Evolutionary conservation across 2,113 vertebrate genomes (phyloP).

Genomic region (Corythoichthys haematopterus): DNA sequence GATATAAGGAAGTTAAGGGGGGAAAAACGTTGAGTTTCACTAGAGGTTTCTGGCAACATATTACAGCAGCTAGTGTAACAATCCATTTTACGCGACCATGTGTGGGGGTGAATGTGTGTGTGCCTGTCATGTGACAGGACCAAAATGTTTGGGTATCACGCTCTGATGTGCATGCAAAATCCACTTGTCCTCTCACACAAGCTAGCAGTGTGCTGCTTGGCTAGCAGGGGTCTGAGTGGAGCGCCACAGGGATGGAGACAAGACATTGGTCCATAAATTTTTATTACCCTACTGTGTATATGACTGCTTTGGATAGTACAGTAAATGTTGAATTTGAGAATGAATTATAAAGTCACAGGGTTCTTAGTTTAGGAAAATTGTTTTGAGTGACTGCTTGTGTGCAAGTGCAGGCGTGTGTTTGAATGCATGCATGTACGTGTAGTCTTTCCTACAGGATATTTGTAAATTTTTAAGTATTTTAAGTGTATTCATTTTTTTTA

Average conservation of each 20-base stretch:
- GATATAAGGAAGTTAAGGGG: neutral
- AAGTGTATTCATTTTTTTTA: no score
- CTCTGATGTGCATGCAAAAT: constrained; percentile 71
- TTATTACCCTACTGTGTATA: constrained; percentile 4
- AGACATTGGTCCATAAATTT: constrained; percentile 15
- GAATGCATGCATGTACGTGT: no score
- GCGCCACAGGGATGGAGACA: constrained; percentile 24
- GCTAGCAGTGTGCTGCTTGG: constrained; percentile 52
- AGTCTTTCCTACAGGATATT: no score
- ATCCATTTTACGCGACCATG: constrained; percentile 63
- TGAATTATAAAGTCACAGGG: neutral
- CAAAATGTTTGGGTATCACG: constrained; percentile 65
- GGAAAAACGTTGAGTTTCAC: constrained; percentile 34
- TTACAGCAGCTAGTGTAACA: constrained; percentile 64
- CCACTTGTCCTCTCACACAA: constrained; percentile 68
- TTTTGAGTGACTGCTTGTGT: no score
- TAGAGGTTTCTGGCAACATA: constrained; percentile 56
- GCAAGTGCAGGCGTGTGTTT: no score
- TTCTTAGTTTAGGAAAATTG: no score
- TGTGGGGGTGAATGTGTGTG: constrained; percentile 31
- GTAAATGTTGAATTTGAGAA: neutral
- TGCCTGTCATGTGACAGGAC: constrained; percentile 66
- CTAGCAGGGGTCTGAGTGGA: constrained; percentile 43
- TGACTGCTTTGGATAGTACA: no score
- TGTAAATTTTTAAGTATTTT: no score